Percentiles rank a stretch among this genome's conserved stretches.
Conservation (phyloP, 2,797 vertebrate species). For the Miichthys miiuy region DNA sequence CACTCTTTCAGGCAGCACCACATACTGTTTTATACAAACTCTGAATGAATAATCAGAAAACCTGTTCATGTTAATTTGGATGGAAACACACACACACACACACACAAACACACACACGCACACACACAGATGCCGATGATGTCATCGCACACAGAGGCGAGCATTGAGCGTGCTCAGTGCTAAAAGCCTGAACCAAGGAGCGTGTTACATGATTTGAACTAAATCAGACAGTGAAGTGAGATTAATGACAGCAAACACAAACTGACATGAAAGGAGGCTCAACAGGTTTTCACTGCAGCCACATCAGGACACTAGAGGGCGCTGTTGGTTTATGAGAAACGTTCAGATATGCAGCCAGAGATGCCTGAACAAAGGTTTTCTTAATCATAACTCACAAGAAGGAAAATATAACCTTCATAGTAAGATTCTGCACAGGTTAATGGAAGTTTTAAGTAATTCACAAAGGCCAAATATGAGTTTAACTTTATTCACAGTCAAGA, state of each 20-base stretch:
- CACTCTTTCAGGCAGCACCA: slow-evolving; percentile 14
- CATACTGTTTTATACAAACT: slow-evolving; percentile 34
- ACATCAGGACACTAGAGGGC: slow-evolving; percentile 19
- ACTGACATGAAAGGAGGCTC: not conserved
- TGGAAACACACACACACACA: not conserved
- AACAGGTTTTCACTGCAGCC: not conserved
- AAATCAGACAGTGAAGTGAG: not conserved
- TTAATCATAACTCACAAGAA: not conserved
- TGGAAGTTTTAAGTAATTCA: not conserved
- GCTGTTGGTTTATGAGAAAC: slow-evolving; percentile 28
- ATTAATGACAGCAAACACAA: not conserved
- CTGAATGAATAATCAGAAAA: slow-evolving; percentile 35
- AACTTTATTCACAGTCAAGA: too few relatives aligned
- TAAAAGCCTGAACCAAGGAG: not conserved
- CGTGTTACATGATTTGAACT: not conserved
- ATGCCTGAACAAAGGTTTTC: slow-evolving; percentile 14
- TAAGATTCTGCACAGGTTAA: not conserved
- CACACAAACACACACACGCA: not conserved
- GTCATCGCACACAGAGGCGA: not conserved
- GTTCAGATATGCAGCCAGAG: accelerated
- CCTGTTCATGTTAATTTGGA: slow-evolving; percentile 1
- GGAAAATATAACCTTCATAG: not conserved
- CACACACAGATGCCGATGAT: too few relatives aligned
- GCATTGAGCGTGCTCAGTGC: not conserved
- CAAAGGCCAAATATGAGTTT: not conserved